These are phyloP conservation scores for Pedionomus torquatus DNA, from an alignment of 2,113 vertebrate species.

Conservation along the genomic window DNA sequence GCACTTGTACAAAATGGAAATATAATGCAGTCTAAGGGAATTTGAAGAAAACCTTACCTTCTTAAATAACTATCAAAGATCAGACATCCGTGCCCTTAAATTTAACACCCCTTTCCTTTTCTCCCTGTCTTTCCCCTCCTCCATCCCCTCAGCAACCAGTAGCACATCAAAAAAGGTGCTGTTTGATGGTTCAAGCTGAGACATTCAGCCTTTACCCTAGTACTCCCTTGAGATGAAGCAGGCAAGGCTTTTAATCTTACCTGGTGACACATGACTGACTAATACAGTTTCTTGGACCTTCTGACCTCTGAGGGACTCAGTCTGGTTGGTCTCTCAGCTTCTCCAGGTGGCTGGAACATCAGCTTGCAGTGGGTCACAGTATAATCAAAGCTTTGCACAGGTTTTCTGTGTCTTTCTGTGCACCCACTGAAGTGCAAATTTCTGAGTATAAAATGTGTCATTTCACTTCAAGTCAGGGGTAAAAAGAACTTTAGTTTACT, in stretches of 20 bases:
- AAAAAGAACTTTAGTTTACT: background rate
- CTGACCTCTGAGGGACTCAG: constrained; percentile 29
- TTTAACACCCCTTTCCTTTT: background rate
- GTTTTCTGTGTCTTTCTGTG: background rate
- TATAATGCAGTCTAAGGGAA: background rate
- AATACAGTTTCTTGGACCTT: constrained; percentile 59
- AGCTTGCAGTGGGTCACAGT: background rate
- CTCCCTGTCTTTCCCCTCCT: background rate
- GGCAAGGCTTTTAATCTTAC: constrained; percentile 51
- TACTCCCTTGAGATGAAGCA: constrained; percentile 39
- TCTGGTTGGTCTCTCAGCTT: background rate
- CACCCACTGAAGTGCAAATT: background rate
- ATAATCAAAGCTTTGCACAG: background rate
- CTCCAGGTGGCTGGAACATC: constrained; percentile 19
- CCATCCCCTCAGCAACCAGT: constrained; percentile 40
- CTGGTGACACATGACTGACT: constrained; percentile 58
- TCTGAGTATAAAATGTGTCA: background rate
- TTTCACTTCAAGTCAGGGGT: background rate
- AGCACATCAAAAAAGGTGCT: constrained; percentile 41
- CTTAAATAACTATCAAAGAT: background rate
- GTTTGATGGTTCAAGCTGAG: constrained; percentile 41
- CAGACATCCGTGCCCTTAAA: background rate
- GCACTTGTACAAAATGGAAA: background rate
- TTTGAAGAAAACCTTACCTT: background rate
- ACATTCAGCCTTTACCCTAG: background rate